Base-by-base conservation (phyloP, 30 jellyfish, hydroid and myxozoan genomes). In the Turritopsis dohrnii region DNA sequence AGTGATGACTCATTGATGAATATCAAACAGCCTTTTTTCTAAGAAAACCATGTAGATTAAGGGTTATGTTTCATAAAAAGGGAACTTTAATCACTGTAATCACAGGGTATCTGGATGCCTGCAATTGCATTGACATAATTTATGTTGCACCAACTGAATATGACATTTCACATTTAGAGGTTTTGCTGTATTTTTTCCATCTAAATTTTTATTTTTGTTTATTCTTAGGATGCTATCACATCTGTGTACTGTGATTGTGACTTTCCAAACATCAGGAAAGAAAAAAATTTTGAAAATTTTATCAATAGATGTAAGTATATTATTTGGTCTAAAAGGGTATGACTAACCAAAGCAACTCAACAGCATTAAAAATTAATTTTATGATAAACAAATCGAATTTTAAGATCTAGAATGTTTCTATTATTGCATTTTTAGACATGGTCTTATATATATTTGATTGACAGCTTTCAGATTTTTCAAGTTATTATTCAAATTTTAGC, bases 161-260 rank as follows among this genome's bases (percentile, higher is more conserved):
- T 41, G 60, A 5, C 13, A 3, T 41, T 41, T 41, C 60, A 41
- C 13, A 13, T 41, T 41, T 41, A 13, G 13, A 41, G 13, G 13
- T 41, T 5, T 41, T 41, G 13, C 60, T 41, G 60, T n/a, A 41
- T 41, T 41, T 41, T 3, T 5, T 41, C 13, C 60, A 41, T 41
- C 13, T 41, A 13, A 41, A 3, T 13, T 41, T 13, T 13, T 30
- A 9, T 69, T 8, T 79, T 53, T 79, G 71, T 29, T 65, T 22
- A 53, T 66, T 81, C 53, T 1, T 81, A 93, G 98, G 98, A 93
- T 82, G 84, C 96, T 53, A 86, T 93, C 88, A 93, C 98, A 69
- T 92, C 98, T 52, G 41, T 93, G 23, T 93, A 93, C 80, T 74
- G 83, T 79, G 98, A 93, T 84, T 89, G 96, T 52, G 89, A 86